Percentiles rank a stretch among this genome's conserved stretches.
Evolutionary conservation across 1,140 invertebrate genomes (phyloP).

Genomic region (Drosophila sucinea): DNA sequence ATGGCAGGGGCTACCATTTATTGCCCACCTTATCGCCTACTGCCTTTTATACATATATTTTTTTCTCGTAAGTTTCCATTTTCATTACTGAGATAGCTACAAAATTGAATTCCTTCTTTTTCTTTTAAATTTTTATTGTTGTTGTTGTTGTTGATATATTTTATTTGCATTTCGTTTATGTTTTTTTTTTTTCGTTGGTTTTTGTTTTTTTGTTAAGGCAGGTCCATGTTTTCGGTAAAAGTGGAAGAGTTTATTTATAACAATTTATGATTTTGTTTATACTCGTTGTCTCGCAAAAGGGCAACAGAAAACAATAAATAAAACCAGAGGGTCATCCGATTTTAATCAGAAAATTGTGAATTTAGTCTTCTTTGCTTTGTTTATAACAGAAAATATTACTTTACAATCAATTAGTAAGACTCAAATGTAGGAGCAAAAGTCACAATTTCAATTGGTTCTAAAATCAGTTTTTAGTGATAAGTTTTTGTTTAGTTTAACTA

Average conservation of each 20-base stretch:
- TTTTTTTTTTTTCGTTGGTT: conserved; percentile 23
- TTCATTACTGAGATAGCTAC: background rate
- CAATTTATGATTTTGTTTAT: conserved; percentile 2
- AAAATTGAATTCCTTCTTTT: conserved; percentile 27
- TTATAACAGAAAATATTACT: no score
- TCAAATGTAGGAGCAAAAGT: no score
- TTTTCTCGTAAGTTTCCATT: background rate
- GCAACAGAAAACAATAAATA: background rate
- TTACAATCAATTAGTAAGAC: no score
- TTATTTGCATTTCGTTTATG: conserved; percentile 37
- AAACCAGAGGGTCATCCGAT: no score
- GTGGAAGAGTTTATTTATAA: conserved; percentile 1
- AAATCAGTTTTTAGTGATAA: no score
- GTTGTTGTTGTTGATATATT: conserved; percentile 17
- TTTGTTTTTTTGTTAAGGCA: conserved; percentile 63
- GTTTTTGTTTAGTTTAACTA: no score
- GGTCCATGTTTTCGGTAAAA: conserved; percentile 47
- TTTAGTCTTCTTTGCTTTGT: no score
- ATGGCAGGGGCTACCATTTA: background rate
- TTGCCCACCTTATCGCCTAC: conserved; percentile 7
- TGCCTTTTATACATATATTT: background rate
- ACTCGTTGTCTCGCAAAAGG: background rate
- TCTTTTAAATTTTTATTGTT: conserved; percentile 26
- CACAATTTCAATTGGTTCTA: no score
- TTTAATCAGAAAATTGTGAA: no score